These are phyloP conservation scores for Euplagia quadripunctaria DNA, from an alignment of 2,888 invertebrate genomes.

Conservation along the genomic window DNA sequence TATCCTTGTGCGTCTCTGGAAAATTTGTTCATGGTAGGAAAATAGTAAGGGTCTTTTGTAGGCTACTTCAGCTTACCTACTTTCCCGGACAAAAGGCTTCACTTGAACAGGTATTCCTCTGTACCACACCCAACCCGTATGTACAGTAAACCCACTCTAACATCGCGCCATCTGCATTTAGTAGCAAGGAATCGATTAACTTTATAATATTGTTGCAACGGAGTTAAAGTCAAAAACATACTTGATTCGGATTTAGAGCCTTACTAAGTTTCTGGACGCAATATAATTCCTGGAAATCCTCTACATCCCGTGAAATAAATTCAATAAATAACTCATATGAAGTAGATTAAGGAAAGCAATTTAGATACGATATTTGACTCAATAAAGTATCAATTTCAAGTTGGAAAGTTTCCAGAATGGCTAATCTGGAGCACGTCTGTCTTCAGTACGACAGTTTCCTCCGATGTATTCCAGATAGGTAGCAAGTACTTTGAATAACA, in stretches of 20 bases:
- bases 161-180: background rate
- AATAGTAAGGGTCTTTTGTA: too few species aligned
- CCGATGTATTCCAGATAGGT: conserved; percentile 23
- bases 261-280: background rate
- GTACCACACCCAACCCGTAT: background rate
- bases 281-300: background rate
- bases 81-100: background rate
- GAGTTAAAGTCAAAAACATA: background rate
- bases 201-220: background rate
- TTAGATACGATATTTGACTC: conserved; percentile 36
- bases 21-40: too few species aligned
- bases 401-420: conserved; percentile 56
- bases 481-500: conserved; percentile 9
- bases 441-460: conserved; percentile 36
- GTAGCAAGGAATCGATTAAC: background rate
- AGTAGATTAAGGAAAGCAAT: conserved; percentile 42
- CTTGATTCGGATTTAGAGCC: background rate
- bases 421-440: conserved; percentile 43
- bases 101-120: background rate
- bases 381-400: conserved; percentile 50
- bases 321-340: background rate
- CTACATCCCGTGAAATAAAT: background rate
- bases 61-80: background rate
- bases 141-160: background rate
- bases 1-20: too few species aligned